Evolutionary conservation across 2,888 invertebrate genomes (phyloP).

Genomic region (Heliconius aoede): DNA sequence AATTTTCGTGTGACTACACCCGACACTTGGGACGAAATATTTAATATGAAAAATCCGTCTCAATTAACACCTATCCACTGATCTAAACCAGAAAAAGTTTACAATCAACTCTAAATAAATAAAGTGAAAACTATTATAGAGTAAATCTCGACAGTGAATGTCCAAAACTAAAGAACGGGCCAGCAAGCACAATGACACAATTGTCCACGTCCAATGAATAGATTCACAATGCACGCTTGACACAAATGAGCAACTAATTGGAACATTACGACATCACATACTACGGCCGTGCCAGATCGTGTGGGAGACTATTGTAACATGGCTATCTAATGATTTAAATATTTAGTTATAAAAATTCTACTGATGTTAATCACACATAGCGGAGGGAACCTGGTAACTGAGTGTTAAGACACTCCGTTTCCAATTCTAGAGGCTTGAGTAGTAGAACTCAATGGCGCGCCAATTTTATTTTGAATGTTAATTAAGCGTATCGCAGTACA

Average conservation of each 20-base stretch:
- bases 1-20: too few species aligned
- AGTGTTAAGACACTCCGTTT: not conserved
- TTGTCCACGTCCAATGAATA: slow-evolving; percentile 75
- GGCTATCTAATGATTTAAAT: slow-evolving; percentile 36
- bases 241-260: slow-evolving; percentile 82
- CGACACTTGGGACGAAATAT: too few species aligned
- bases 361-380: too few species aligned
- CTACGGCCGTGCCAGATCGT: slow-evolving; percentile 62
- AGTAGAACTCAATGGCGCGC: too few species aligned
- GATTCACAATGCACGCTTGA: slow-evolving; percentile 75
- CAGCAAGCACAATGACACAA: slow-evolving; percentile 66
- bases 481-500: not conserved
- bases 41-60: too few species aligned
- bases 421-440: too few species aligned
- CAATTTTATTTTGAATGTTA: not conserved
- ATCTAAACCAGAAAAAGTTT: not conserved
- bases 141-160: slow-evolving; percentile 52
- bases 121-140: slow-evolving; percentile 48
- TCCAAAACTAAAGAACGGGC: slow-evolving; percentile 65
- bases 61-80: too few species aligned
- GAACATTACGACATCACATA: slow-evolving; percentile 75
- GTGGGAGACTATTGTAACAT: slow-evolving; percentile 40
- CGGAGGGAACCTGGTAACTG: not conserved
- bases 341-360: slow-evolving; percentile 13
- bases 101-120: slow-evolving; percentile 35